These are phyloP conservation scores for Danio aesculapii DNA, from an alignment of 2,797 vertebrate genomes.

Conservation along the genomic window DNA sequence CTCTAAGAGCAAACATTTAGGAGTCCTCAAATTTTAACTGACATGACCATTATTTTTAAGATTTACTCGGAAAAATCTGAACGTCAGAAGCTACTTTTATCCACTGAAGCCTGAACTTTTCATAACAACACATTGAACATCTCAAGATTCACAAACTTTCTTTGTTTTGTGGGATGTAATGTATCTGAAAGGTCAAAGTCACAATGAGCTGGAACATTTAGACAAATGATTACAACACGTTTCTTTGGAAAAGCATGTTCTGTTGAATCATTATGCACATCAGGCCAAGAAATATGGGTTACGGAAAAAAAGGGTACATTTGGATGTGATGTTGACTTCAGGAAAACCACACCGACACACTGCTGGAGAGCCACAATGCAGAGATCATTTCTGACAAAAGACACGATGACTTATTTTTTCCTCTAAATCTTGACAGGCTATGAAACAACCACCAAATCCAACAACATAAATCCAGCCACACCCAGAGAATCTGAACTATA, in stretches of 20 bases:
- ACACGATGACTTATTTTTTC: background rate
- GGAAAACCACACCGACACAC: background rate
- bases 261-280: background rate
- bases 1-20: no score
- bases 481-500: conserved; percentile 36
- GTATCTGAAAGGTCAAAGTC: background rate
- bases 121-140: no score
- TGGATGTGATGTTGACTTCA: background rate
- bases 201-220: background rate
- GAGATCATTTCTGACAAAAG: conserved; percentile 11
- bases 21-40: no score
- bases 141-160: no score
- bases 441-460: conserved; percentile 1
- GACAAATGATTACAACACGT: background rate
- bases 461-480: conserved; percentile 18
- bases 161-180: no score
- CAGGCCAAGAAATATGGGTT: background rate
- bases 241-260: background rate
- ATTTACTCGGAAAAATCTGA: no score
- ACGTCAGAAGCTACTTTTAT: no score
- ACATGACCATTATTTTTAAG: no score
- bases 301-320: background rate
- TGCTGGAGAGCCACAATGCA: background rate
- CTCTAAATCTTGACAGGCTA: background rate
- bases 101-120: no score